These are phyloP conservation scores for Leucoptera coffeella DNA, from an alignment of 2,888 invertebrate genomes.

Conservation along the genomic window DNA sequence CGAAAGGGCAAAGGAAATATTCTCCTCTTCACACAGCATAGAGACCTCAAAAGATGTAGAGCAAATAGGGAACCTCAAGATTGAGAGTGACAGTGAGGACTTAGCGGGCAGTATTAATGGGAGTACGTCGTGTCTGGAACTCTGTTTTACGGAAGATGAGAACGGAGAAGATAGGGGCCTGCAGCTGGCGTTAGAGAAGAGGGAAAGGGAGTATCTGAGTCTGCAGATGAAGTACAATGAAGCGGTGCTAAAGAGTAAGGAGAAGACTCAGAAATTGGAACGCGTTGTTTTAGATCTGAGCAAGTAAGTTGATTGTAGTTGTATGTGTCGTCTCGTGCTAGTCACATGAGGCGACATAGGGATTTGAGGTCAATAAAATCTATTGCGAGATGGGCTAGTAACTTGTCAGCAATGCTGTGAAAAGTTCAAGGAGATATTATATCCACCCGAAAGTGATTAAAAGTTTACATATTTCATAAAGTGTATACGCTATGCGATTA, in stretches of 20 bases:
- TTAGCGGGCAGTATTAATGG: conserved; percentile 40
- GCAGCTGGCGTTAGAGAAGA: conserved; percentile 26
- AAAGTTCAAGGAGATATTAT: too few species aligned
- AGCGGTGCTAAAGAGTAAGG: conserved; percentile 32
- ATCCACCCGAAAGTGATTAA: too few species aligned
- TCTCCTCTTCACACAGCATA: conserved; percentile 37
- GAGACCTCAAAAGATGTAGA: conserved; percentile 31
- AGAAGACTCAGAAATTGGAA: conserved; percentile 40
- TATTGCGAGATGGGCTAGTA: too few species aligned
- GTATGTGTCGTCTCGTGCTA: too few species aligned
- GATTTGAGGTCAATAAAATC: too few species aligned
- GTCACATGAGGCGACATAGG: too few species aligned
- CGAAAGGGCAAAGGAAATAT: conserved; percentile 47
- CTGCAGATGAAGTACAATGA: conserved; percentile 49
- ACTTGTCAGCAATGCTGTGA: too few species aligned
- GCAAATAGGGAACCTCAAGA: conserved; percentile 36
- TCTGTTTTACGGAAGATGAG: conserved; percentile 44
- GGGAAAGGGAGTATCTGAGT: conserved; percentile 40
- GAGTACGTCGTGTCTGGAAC: conserved; percentile 40
- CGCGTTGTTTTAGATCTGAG: conserved; percentile 56
- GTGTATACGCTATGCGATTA: too few species aligned
- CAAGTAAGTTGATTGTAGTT: conserved; percentile 42
- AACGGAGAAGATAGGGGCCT: conserved; percentile 23
- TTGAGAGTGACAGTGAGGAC: conserved; percentile 46
- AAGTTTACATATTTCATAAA: too few species aligned